Evolutionary conservation across 2,888 invertebrate genomes (phyloP), one percentile per base, ranked within the genome.

Genomic region (Scaptomyza flava): DNA sequence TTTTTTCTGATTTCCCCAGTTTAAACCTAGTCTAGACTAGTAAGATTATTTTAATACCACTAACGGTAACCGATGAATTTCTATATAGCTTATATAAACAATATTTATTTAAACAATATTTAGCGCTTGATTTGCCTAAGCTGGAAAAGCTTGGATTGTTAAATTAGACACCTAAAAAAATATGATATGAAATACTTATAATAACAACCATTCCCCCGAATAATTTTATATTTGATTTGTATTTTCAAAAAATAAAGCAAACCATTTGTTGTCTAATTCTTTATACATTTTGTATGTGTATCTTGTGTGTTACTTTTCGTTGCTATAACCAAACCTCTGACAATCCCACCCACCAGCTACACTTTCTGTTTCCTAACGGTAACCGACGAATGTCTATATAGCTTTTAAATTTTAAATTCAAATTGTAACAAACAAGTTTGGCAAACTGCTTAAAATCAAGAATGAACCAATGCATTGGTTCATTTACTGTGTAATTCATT

Each of bases 41-140:
- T 33, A 33, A 33, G 33, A 4, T 11, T 33, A 33, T 11, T 33
- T 31, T 9, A 31, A 27, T 27, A 4, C 1, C 5, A 27, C 5
- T 27, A 27, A 27, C 6, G 27, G 27, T 27, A 27, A 27, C n/a
- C n/a, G n/a, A n/a, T n/a, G n/a, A n/a, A n/a, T n/a, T n/a, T n/a
- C n/a, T n/a, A n/a, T n/a, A n/a, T n/a, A n/a, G n/a, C n/a, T n/a
- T n/a, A n/a, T n/a, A n/a, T n/a, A n/a, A n/a, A n/a, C n/a, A n/a
- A n/a, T n/a, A n/a, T 81, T 93, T 97, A 17, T 95, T 97, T 87
- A 93, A 95, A 90, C 97, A 97, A 86, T 93, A 96, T 53, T 92
- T 95, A 68, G 96, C 96, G 5, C 66, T 89, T 12, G 73, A 88
- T 41, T 34, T 87, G 42, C 54, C 70, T 8, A 71, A 86, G 36